These are phyloP conservation scores for Clavelina lepadiformis DNA, from an alignment of 23 tunicate species.

Conservation along the genomic window DNA sequence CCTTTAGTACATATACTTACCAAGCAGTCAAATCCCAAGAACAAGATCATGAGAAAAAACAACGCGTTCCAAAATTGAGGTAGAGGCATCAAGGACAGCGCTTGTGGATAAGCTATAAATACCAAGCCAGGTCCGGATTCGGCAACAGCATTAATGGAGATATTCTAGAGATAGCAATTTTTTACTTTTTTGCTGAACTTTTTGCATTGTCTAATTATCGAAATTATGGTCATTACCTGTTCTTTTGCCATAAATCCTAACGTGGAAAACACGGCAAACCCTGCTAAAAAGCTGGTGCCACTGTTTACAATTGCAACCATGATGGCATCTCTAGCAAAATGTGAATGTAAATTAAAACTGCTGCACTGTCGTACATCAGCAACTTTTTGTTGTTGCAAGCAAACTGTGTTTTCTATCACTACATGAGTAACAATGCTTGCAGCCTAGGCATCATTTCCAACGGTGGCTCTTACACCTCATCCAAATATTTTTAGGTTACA, in stretches of 20 bases:
- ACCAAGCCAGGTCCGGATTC: constrained; percentile 31
- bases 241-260: constrained; percentile 92
- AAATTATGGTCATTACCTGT: too few species aligned
- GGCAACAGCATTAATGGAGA: constrained; percentile 8
- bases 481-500: too few species aligned
- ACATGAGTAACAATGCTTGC: too few species aligned
- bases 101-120: constrained; percentile 16
- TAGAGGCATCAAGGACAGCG: constrained; percentile 14
- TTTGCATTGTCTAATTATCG: too few species aligned
- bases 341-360: too few species aligned
- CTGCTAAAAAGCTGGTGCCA: constrained; percentile 84
- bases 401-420: too few species aligned
- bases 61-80: constrained; percentile 16
- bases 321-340: constrained; percentile 78
- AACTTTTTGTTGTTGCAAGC: too few species aligned
- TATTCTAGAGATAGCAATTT: constrained; percentile 20
- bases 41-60: constrained; percentile 23
- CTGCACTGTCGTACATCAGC: too few species aligned
- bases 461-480: too few species aligned
- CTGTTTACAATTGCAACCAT: constrained; percentile 52
- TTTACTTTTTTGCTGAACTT: too few species aligned
- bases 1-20: too few species aligned
- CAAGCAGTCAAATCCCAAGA: constrained; percentile 25
- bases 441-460: too few species aligned
- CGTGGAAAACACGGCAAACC: constrained; percentile 78